Conservation (phyloP, 2,113 vertebrate genomes). For the Myodes glareolus region DNA sequence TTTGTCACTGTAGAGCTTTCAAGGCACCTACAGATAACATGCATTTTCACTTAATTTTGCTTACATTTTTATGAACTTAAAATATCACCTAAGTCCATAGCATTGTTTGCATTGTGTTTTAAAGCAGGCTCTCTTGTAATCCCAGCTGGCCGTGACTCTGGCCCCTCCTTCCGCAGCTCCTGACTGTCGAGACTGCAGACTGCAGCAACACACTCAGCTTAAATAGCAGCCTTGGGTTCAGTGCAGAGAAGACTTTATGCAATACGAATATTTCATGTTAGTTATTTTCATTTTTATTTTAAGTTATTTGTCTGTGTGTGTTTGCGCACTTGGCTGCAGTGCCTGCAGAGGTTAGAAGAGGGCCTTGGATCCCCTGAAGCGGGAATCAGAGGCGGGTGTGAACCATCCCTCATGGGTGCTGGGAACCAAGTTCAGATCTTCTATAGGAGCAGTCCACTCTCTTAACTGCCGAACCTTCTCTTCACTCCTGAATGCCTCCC, state of each 20-base stretch:
- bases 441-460: background rate
- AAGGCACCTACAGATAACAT: background rate
- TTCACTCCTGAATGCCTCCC: background rate
- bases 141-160: background rate
- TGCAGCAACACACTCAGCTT: too few relatives aligned
- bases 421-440: background rate
- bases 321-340: background rate
- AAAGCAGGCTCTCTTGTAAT: background rate
- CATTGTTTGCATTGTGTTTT: background rate
- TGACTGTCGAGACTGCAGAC: background rate
- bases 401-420: background rate
- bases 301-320: background rate
- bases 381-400: background rate
- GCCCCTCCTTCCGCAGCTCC: background rate
- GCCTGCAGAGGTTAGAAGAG: background rate
- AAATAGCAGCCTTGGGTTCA: background rate
- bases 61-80: slow-evolving; percentile 42
- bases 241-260: background rate
- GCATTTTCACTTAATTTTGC: slow-evolving; percentile 5
- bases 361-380: background rate
- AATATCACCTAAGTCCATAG: background rate
- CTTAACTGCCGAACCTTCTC: background rate
- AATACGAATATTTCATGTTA: background rate
- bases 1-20: slow-evolving; percentile 21
- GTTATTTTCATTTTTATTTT: background rate